Evolutionary conservation across 2,113 vertebrate genomes (phyloP), one percentile per base, ranked within the genome.

Genomic region (Numenius arquata): DNA sequence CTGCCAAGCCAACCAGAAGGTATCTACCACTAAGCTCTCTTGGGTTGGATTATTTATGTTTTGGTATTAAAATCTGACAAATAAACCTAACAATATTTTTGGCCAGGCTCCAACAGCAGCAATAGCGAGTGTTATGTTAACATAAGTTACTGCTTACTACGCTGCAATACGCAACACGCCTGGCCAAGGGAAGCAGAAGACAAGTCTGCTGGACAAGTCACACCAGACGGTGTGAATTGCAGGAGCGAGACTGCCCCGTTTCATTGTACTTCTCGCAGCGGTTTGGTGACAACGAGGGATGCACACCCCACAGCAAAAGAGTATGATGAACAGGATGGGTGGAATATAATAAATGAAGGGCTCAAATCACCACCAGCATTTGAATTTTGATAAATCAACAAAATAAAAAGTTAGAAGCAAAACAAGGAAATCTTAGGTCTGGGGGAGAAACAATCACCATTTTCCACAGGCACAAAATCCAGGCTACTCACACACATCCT

Each of bases 1-100:
- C 71, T 82, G 90, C 73, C 90, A 94, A 95, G 53, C 58, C 61
- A 78, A 20, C 77, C 65, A 85, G 84, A 91, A 91, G 45, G 59
- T 85, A 81, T 50, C 88, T 59, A 63, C 34, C 34, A 8, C 43
- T 79, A 50, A 85, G 45, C 52, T 81, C 70, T 75, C 74, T 48
- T 4, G 8, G 73, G 66, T 5, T 81, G 77, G 88, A 85, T 92
- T 80, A 79, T 65, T 88, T 65, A 78, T 74, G 56, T 91, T 95
- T 82, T 87, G 52, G 52, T 85, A 89, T 83, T 83, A 61, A 92
- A 92, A 89, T 66, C 50, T 83, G 85, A 89, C 72, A 91, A 95
- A 89, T 79, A 95, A 95, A 95, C 72, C 71, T 45, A 68, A 55
- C 29, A 63, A 68, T 65, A 68, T 90, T 82, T 83, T 63, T 91